Base-by-base conservation (phyloP, 2,113 vertebrate genomes). In the Lepidiolamprologus cunningtoni region DNA sequence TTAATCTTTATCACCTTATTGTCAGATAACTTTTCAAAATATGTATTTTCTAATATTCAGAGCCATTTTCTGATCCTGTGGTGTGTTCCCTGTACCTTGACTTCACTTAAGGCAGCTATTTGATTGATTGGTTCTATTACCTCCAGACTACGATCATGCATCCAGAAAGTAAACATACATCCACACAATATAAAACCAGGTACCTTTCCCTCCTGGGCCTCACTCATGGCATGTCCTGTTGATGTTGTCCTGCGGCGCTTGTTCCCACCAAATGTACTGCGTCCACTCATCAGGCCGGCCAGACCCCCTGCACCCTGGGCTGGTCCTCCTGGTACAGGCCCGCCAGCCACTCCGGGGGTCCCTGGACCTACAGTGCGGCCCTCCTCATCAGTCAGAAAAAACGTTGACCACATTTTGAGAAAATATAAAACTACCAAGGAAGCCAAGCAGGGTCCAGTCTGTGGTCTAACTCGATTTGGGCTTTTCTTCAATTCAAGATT, bases 321-420 rank as follows among this genome's bases (percentile, higher is more conserved):
- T 4, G 85, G 37, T 33, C 83, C 93, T 11, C 73, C 79, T 7
- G 78, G 80, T 58, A 57, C 85, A 13, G 57, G 6, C 8, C 52
- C 47, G 47, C 91, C 1, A 1, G 86, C 80, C 3, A 66, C n/a
- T 3, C 85, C 92, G 1, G 86, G 3, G 8, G n/a, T 83, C 11
- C 35, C 90, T 11, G 85, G 90, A 4, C 42, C 86, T 37, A 85
- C 76, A 0, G 81, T 71, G 19, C 92, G 92, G 28, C 92, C 93
- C 84, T 97, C 96, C 92, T 97, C 96, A 4, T 98, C 97, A 35
- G 96, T 96, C 93, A 97, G 71, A 88, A 97, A 92, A 91, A 98
- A 97, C 26, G 97, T 97, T 19, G 97, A 97, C 97, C 97, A 98
- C 97, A 98, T 98, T 94, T 91, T 95, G 76, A 40, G 6, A 7